Evolutionary conservation across 2,113 vertebrate species (phyloP), one percentile per base, ranked within the genome.

Genomic region (Petrocephalus microphthalmus): DNA sequence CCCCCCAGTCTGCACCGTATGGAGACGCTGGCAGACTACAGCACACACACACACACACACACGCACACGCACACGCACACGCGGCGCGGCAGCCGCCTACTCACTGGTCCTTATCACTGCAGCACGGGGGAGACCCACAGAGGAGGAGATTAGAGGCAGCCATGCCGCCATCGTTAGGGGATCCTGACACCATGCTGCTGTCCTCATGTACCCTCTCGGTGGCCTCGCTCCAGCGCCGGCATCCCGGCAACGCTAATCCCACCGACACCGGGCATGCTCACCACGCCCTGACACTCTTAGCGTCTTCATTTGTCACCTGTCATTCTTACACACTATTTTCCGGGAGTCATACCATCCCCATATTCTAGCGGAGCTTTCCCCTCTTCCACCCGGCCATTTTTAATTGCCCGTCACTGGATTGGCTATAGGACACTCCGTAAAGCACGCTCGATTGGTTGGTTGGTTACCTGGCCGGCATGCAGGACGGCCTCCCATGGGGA

Each of bases 51-150:
- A 71, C 37, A 64, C n/a, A n/a, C 54, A 29, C 22, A n/a, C 86
- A 47, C 3, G n/a, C 8, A 87, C 86, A 67, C 85, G 57, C 7
- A 19, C 53, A 17, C 53, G n/a, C 22, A 87, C 20, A 33, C 42
- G 89, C 83, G 19, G 25, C 82, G 53, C 84, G 49, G 82, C 88
- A 87, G 74, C 51, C 87, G 84, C 92, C 88, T 95, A 98, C 97
- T 98, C 93, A 98, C 97, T 96, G 96, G 89, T 97, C 97, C 93
- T 98, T 97, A 91, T 97, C 97, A 15, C 97, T 97, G 95, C 90
- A 91, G 95, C 93, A 92, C 45, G 45, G 45, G 81, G 81, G 81
- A 47, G 81, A 49, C 20, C 20, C 88, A 91, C 87, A 90, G 89
- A 89, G 37, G 25, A 86, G 54, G 88, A 88, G 51, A 54, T 88